Percentiles rank a stretch among this genome's conserved stretches.
These are phyloP conservation scores for Neodontobutis hainanensis DNA, from an alignment of 2,113 vertebrate genomes.

Conservation along the genomic window DNA sequence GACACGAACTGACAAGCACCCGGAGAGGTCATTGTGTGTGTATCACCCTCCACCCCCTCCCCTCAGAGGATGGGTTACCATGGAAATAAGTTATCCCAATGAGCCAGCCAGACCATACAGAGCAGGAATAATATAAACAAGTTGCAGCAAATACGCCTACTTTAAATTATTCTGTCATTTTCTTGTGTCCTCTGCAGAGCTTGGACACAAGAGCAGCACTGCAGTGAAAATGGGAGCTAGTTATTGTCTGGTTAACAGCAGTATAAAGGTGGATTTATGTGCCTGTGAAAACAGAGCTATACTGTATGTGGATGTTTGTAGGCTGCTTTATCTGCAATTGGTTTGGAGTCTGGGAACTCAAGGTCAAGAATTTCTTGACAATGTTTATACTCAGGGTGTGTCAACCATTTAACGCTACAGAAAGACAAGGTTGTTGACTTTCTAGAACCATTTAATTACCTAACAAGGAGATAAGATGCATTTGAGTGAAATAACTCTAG, in stretches of 20 bases:
- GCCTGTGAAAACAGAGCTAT: neutral
- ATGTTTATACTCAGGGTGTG: conserved; percentile 14
- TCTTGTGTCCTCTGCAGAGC: neutral
- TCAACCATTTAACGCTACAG: neutral
- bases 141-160: neutral
- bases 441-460: conserved; percentile 6
- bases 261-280: neutral
- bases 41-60: too few species aligned
- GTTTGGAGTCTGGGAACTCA: neutral
- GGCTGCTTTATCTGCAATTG: neutral
- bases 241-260: neutral
- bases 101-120: conserved; percentile 6
- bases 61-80: conserved; percentile 59
- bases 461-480: neutral
- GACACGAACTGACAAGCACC: conserved; percentile 63
- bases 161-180: neutral
- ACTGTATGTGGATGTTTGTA: neutral
- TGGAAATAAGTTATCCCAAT: conserved; percentile 50
- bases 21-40: conserved; percentile 57
- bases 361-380: conserved; percentile 26
- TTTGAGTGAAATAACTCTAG: neutral
- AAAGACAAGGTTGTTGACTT: neutral
- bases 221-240: too few species aligned
- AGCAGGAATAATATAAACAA: conserved; percentile 2
- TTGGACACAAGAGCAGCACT: neutral